Conservation (phyloP, 2,888 invertebrate species). For the Sclerodermus sp. region DNA sequence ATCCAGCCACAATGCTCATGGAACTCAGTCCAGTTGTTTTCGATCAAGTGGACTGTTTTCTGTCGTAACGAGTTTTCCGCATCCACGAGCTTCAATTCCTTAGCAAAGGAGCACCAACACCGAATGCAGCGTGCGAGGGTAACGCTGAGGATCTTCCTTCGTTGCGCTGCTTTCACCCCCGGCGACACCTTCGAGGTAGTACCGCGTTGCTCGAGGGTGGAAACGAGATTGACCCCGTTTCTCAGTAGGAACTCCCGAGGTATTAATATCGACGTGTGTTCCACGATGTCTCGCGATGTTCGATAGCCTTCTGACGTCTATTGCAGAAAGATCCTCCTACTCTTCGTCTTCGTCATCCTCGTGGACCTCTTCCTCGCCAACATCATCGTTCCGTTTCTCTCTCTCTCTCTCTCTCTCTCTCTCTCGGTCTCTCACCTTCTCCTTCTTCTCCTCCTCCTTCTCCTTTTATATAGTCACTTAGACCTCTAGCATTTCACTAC, state of each 20-base stretch:
- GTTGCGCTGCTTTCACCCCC: background rate
- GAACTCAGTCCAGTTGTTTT: too few species aligned
- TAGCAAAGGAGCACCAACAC: slow-evolving; percentile 11
- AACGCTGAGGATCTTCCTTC: background rate
- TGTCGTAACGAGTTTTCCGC: slow-evolving; percentile 22
- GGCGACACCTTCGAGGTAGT: background rate
- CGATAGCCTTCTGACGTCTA: background rate
- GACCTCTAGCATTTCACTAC: too few species aligned
- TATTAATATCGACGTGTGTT: slow-evolving; percentile 26
- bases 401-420: background rate
- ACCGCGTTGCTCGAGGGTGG: slow-evolving; percentile 8
- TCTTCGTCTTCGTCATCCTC: too few species aligned
- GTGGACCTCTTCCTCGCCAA: background rate
- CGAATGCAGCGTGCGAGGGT: background rate
- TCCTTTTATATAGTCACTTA: background rate
- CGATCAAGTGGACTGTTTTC: slow-evolving; percentile 4
- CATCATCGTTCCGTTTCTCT: background rate
- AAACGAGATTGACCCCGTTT: slow-evolving; percentile 17
- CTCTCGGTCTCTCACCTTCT: too few species aligned
- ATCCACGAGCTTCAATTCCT: slow-evolving; percentile 15
- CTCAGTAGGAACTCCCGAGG: slow-evolving; percentile 6
- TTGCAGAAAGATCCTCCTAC: too few species aligned
- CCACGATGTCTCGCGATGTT: slow-evolving; percentile 11
- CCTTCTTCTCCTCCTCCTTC: background rate
- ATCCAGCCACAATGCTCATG: too few species aligned